Evolutionary conservation across 2,113 vertebrate species (phyloP).

Genomic region (Podocnemis expansa): DNA sequence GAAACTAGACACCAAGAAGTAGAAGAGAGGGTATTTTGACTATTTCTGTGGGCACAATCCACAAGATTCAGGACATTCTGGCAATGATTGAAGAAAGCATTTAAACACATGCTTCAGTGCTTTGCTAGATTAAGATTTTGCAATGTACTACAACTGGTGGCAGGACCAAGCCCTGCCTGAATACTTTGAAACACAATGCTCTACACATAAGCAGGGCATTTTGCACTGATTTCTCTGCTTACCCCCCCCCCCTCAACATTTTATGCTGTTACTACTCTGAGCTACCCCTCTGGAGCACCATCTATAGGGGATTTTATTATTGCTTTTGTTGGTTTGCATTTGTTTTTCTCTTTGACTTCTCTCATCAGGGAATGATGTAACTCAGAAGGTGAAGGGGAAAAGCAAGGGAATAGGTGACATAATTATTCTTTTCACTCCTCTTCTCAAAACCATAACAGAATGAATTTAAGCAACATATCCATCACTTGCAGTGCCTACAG

Average conservation of each 20-base stretch:
- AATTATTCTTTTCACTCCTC: background rate
- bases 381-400: background rate
- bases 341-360: background rate
- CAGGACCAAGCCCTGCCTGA: fast-evolving
- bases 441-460: background rate
- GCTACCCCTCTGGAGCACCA: background rate
- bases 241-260: background rate
- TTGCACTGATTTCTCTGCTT: background rate
- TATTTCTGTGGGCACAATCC: background rate
- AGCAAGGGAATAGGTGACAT: background rate
- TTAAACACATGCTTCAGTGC: background rate
- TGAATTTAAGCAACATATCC: background rate
- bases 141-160: fast-evolving
- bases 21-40: background rate
- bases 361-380: background rate
- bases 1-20: background rate
- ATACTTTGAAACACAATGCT: background rate
- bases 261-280: background rate
- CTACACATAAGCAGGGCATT: background rate
- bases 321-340: background rate
- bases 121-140: fast-evolving
- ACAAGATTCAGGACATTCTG: fast-evolving
- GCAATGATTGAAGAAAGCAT: fast-evolving
- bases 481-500: background rate
- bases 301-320: background rate